Percentiles rank a stretch among this genome's conserved stretches.
These are phyloP conservation scores for Spatula clypeata DNA, from an alignment of 2,797 vertebrate genomes.

Conservation along the genomic window DNA sequence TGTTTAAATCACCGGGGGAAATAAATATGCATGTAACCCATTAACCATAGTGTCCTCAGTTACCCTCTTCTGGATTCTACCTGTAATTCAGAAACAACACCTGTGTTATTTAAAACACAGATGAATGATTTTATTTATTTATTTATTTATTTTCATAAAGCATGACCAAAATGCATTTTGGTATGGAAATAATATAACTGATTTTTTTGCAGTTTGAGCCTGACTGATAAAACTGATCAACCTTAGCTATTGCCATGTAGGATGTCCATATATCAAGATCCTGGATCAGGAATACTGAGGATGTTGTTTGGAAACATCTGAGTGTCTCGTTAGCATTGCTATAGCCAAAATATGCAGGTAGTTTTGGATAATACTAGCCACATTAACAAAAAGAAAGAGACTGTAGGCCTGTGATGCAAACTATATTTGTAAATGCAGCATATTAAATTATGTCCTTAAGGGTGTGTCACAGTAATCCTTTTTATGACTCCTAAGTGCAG, in stretches of 20 bases:
- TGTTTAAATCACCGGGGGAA: background rate
- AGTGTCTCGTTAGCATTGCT: background rate
- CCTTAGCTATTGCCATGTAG: background rate
- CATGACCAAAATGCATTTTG: background rate
- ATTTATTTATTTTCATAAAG: background rate
- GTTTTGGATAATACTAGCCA: background rate
- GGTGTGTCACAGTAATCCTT: background rate
- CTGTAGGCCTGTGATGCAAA: background rate
- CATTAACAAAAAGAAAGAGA: background rate
- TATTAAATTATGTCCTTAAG: background rate
- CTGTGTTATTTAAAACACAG: background rate
- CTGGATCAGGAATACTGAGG: rapidly evolving
- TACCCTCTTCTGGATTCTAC: background rate
- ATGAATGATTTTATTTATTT: background rate
- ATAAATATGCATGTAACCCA: background rate
- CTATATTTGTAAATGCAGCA: background rate
- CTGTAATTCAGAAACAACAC: background rate
- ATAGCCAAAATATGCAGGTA: rapidly evolving
- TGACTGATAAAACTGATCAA: background rate
- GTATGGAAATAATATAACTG: background rate
- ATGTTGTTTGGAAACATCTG: background rate
- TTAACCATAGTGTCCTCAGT: background rate
- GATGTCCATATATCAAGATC: background rate
- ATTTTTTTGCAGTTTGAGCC: background rate
- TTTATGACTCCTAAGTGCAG: background rate